Percentiles rank a stretch among this genome's conserved stretches.
Conservation (phyloP, 2,888 invertebrate species). For the Chesias legatella region DNA sequence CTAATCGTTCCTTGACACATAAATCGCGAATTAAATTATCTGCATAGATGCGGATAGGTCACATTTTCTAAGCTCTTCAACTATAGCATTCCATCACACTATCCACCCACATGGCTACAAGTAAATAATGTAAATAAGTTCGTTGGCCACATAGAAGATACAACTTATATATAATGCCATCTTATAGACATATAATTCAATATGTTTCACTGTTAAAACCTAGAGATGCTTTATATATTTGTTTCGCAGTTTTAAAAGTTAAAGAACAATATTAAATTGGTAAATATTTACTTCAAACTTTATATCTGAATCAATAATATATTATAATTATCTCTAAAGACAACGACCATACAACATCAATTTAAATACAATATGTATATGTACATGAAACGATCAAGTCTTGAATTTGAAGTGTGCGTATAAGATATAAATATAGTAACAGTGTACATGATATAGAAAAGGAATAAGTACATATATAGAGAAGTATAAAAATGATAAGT, state of each 20-base stretch:
- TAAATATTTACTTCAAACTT: slow-evolving; percentile 1
- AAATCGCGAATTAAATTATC: slow-evolving; percentile 2
- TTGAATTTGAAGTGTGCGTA: slow-evolving; percentile 74
- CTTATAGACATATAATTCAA: no score
- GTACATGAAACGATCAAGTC: slow-evolving; percentile 68
- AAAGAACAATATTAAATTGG: slow-evolving; percentile 1
- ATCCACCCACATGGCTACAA: not conserved
- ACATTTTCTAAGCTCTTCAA: slow-evolving; percentile 18
- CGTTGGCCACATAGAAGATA: no score
- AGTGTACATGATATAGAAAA: slow-evolving; percentile 20
- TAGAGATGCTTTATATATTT: no score
- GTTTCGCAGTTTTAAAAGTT: not conserved
- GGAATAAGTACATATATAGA: slow-evolving; percentile 22
- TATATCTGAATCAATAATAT: slow-evolving; percentile 14
- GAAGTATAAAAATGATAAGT: slow-evolving; percentile 38
- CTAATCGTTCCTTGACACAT: no score
- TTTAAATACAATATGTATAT: slow-evolving; percentile 40
- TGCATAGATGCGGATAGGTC: slow-evolving; percentile 3
- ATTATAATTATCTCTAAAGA: slow-evolving; percentile 45
- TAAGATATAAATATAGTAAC: slow-evolving; percentile 38
- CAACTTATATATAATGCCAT: no score
- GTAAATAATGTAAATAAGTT: no score
- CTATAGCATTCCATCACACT: slow-evolving; percentile 2
- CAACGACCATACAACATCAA: slow-evolving; percentile 66
- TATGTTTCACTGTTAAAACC: no score